Evolutionary conservation across 2,797 vertebrate species (phyloP), one percentile per base, ranked within the genome.

Genomic region (Chaenodraco wilsoni): DNA sequence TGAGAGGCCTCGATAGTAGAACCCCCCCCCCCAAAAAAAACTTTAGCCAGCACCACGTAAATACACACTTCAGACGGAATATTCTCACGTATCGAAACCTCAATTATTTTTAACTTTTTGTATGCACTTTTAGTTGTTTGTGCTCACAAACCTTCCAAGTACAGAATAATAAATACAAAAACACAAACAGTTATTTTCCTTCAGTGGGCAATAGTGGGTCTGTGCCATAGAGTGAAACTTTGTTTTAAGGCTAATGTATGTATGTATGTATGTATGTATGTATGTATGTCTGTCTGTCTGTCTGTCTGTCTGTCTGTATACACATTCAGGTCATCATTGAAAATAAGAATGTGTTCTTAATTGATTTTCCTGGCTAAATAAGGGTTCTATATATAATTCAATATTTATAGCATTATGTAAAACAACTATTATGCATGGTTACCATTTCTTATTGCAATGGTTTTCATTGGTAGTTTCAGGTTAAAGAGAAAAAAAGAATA

Each of bases 1-100:
- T 91, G 11, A 62, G 52, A 79, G 91, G 90, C 91, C 91, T 87
- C 45, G 52, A 27, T 15, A 10, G 15, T n/a, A 17, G n/a, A 58
- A 57, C 11, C 11, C 44, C 17, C 44, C 44, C 17, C 44, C 44
- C 17, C 44, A 10, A 48, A 67, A 16, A n/a, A 41, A 45, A 33
- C 33, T 6, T 8, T 2, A 19, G 5, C 3, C 33, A 58, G 61
- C 62, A 56, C 62, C 50, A 23, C 45, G 11, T 2, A 40, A 7
- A 7, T 37, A 37, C 33, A 37, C 33, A 37, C 33, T 37, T 37
- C 6, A 37, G 33, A 8, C 33, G 33, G 33, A 37, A 37, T 37
- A 37, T 37, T 37, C 33, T 37, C 33, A 37, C 8, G 6, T 37
- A 37, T 37, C 33, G 8, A 37, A 37, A 37, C 8, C 6, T 11